These are phyloP conservation scores for Trachelus iudaicus DNA, from an alignment of 2,888 invertebrate genomes.

Conservation along the genomic window DNA sequence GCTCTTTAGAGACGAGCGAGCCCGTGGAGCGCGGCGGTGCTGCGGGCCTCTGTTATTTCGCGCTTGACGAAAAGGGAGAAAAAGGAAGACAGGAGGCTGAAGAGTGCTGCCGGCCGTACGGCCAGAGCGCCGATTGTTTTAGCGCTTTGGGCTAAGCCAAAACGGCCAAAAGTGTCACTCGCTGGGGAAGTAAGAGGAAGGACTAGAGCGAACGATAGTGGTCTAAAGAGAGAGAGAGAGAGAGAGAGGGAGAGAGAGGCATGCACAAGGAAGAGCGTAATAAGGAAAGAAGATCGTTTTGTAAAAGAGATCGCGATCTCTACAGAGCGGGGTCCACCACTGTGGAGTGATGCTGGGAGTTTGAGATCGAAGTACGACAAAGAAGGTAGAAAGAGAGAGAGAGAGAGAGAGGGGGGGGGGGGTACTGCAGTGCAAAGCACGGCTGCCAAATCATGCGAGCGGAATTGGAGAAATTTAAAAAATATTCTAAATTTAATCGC, in stretches of 20 bases:
- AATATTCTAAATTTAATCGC: constrained; percentile 66
- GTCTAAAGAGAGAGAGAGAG: constrained; percentile 29
- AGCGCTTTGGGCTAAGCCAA: constrained; percentile 46
- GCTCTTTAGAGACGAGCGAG: neutral
- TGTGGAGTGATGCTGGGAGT: neutral
- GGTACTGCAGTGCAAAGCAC: constrained; percentile 13
- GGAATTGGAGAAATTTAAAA: constrained; percentile 66
- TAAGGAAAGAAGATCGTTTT: constrained; percentile 16
- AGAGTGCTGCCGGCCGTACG: neutral
- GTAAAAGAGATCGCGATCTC: constrained; percentile 13
- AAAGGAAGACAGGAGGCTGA: constrained; percentile 21
- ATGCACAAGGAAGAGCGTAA: neutral
- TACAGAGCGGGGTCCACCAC: neutral
- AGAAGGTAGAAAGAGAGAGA: constrained; percentile 32
- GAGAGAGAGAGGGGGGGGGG: constrained; percentile 29
- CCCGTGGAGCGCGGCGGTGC: constrained; percentile 1
- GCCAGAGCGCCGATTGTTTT: constrained; percentile 50
- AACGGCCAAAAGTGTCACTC: constrained; percentile 26
- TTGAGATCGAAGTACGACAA: constrained; percentile 9
- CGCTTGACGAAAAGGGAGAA: constrained; percentile 55
- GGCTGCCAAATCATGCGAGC: constrained; percentile 62
- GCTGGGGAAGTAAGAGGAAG: neutral
- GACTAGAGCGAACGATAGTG: constrained; percentile 20
- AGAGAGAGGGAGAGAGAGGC: constrained; percentile 22
- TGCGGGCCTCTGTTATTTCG: constrained; percentile 50